A percentile compares a stretch with the other conserved stretches of the same genome.
phyloP scores from a whole-genome alignment of 2,113 vertebrate genomes.

The Hypanus sabinus region DNA sequence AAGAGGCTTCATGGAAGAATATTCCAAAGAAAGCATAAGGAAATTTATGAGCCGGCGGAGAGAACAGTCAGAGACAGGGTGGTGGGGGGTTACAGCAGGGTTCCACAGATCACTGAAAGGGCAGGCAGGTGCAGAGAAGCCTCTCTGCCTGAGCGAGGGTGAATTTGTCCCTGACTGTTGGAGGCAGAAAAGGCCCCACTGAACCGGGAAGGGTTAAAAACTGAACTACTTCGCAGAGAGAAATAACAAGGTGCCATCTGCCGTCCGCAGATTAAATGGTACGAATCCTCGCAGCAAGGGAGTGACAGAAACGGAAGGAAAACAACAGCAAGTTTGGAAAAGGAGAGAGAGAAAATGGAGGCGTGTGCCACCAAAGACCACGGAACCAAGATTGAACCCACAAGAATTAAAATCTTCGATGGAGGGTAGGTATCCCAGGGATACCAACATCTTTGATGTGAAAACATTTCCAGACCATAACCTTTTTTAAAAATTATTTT shows the following conservation, averaged over 20 bases:
- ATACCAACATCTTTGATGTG: neutral
- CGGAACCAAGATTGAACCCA: conserved; percentile 79
- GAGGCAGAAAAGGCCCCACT: neutral
- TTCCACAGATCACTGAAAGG: neutral
- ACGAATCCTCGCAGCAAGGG: conserved; percentile 77
- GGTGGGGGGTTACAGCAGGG: no score
- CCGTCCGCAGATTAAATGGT: conserved; percentile 75
- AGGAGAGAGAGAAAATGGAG: conserved; percentile 87
- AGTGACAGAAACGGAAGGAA: conserved; percentile 80
- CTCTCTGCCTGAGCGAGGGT: neutral
- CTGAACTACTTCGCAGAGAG: neutral
- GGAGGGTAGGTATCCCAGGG: conserved; percentile 73
- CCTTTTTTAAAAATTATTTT: neutral
- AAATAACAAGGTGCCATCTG: conserved; percentile 40
- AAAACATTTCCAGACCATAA: neutral
- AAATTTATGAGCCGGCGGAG: no score
- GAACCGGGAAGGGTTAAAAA: neutral
- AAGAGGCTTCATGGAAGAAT: no score
- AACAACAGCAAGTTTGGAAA: conserved; percentile 75
- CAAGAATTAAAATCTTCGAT: conserved; percentile 98
- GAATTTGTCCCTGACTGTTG: neutral
- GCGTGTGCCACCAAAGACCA: conserved; percentile 82
- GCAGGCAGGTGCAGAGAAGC: neutral
- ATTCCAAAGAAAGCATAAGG: no score
- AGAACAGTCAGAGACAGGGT: neutral